phyloP scores from a whole-genome alignment of 2,113 vertebrate species.

The Carassius auratus region DNA sequence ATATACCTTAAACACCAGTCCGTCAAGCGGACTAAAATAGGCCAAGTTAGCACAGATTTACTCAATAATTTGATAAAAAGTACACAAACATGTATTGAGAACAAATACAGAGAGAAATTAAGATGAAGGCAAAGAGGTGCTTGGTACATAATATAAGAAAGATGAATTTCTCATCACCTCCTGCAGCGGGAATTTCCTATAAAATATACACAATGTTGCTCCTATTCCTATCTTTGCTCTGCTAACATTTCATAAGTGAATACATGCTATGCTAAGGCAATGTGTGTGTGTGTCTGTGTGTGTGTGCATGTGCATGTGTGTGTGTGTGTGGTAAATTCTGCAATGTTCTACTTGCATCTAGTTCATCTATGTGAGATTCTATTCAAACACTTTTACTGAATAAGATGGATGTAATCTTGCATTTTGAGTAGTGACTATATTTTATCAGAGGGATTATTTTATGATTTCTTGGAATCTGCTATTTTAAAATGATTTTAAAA shows the following conservation, averaged over 20 bases:
- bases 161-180: background rate
- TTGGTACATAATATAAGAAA: background rate
- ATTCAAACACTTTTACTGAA: background rate
- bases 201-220: background rate
- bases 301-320: no score
- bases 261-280: background rate
- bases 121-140: background rate
- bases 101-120: background rate
- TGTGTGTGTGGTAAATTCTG: background rate
- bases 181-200: background rate
- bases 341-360: background rate
- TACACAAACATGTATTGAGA: background rate
- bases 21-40: background rate
- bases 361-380: background rate
- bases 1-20: constrained; percentile 1
- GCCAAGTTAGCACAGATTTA: background rate
- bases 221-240: background rate
- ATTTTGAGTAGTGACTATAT: background rate
- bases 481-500: background rate
- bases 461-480: background rate
- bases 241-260: background rate
- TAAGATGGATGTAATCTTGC: background rate
- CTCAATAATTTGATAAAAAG: background rate
- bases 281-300: no score
- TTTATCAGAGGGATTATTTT: background rate